These are phyloP conservation scores for Pavo muticus DNA, from an alignment of 2,113 vertebrate genomes.

Conservation along the genomic window DNA sequence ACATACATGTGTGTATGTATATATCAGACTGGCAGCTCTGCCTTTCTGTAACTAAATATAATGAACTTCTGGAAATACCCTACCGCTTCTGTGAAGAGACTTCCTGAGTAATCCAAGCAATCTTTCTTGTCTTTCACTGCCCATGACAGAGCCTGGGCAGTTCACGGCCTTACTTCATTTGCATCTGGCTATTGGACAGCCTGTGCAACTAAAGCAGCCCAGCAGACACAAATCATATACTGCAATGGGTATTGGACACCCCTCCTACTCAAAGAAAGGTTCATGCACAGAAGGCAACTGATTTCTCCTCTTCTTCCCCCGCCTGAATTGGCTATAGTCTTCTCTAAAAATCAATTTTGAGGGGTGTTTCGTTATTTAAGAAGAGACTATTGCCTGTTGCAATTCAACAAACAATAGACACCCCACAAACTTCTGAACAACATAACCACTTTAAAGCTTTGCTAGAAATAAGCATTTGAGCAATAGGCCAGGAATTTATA, in stretches of 20 bases:
- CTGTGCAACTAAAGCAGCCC: background rate
- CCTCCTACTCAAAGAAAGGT: background rate
- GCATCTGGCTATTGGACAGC: background rate
- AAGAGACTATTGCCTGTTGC: background rate
- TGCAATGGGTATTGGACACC: rapidly evolving
- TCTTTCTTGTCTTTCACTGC: background rate
- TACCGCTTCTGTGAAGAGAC: background rate
- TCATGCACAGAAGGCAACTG: rapidly evolving
- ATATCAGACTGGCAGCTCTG: background rate
- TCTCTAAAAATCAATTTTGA: background rate
- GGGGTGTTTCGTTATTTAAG: background rate
- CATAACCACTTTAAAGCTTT: rapidly evolving
- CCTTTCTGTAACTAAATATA: background rate
- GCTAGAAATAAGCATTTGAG: background rate
- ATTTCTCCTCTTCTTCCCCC: background rate
- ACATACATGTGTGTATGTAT: no score
- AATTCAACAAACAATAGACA: background rate
- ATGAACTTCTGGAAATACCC: background rate
- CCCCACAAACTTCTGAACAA: background rate
- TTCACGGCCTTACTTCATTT: background rate
- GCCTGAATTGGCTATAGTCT: background rate
- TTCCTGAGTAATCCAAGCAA: background rate
- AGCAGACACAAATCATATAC: background rate
- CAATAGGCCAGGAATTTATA: background rate
- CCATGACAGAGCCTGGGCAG: background rate